Percentiles rank a stretch among this genome's conserved stretches.
These are phyloP conservation scores for Lymantria monacha DNA, from an alignment of 2,888 invertebrate genomes.

Conservation along the genomic window DNA sequence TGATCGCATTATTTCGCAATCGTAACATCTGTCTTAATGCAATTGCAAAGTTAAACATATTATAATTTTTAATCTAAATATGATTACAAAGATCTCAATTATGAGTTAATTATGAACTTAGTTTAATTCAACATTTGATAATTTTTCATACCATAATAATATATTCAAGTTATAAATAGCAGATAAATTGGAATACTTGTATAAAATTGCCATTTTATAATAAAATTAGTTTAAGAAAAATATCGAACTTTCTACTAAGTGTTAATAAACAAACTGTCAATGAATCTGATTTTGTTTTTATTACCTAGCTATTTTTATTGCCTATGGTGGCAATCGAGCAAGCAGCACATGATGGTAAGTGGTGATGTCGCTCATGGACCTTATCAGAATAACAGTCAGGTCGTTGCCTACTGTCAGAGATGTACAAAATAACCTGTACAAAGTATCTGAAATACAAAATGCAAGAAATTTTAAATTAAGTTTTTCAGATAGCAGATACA, in stretches of 20 bases:
- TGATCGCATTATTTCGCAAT: slow-evolving; percentile 66
- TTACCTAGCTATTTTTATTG: background rate
- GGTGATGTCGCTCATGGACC: background rate
- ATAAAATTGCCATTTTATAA: slow-evolving; percentile 66
- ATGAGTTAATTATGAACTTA: slow-evolving; percentile 40
- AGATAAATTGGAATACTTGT: slow-evolving; percentile 47
- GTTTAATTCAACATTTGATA: slow-evolving; percentile 35
- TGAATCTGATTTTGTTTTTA: slow-evolving; percentile 19
- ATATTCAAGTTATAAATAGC: slow-evolving; percentile 29
- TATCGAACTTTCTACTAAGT: slow-evolving; percentile 71
- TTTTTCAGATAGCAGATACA: no score
- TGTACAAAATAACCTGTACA: no score
- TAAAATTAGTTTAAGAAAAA: slow-evolving; percentile 49
- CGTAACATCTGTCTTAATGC: slow-evolving; percentile 21
- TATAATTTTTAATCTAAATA: slow-evolving; percentile 28
- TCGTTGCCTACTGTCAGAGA: no score
- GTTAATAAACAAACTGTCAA: slow-evolving; percentile 70
- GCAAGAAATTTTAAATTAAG: no score
- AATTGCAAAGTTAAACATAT: slow-evolving; percentile 23
- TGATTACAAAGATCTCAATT: slow-evolving; percentile 55
- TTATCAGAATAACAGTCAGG: background rate
- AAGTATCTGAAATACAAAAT: no score
- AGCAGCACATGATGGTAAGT: background rate
- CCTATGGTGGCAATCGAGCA: background rate
- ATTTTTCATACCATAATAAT: slow-evolving; percentile 16